Conservation (phyloP, 2,113 vertebrate genomes). For the Sisor rabdophorus region DNA sequence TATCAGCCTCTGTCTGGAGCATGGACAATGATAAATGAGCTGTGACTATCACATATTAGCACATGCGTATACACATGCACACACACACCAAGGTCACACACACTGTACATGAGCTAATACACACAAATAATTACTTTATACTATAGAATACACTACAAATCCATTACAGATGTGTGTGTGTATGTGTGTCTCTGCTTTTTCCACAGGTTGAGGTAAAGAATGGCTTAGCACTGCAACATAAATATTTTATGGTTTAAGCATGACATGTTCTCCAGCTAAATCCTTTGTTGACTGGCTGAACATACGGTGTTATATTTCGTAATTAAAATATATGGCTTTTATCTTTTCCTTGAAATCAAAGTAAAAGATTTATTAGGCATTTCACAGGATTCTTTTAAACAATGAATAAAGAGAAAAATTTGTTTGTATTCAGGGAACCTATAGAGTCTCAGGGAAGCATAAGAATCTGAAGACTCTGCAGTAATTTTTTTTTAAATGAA, state of each 20-base stretch:
- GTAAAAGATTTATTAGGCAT: not conserved
- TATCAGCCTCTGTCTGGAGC: slow-evolving; percentile 57
- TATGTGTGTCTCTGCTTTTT: not conserved
- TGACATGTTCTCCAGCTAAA: not conserved
- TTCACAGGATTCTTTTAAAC: not conserved
- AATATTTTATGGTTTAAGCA: not conserved
- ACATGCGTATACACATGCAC: slow-evolving; percentile 52
- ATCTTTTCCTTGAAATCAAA: not conserved
- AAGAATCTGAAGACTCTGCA: no score
- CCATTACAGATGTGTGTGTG: not conserved
- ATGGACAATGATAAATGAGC: slow-evolving; percentile 69
- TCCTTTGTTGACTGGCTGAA: not conserved
- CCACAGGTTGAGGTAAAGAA: slow-evolving; percentile 8
- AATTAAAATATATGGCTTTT: not conserved
- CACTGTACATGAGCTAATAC: slow-evolving; percentile 29
- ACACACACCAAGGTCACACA: slow-evolving; percentile 62
- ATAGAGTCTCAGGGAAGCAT: not conserved
- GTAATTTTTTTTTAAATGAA: no score
- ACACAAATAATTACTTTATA: slow-evolving; percentile 26
- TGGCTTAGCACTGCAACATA: not conserved
- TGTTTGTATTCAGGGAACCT: not conserved
- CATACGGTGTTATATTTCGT: not conserved
- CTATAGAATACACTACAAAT: slow-evolving; percentile 17
- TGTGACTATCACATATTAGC: slow-evolving; percentile 53
- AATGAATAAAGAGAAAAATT: not conserved